These are phyloP conservation scores for Heteronetta atricapilla DNA, from an alignment of 2,113 vertebrate species.

Conservation along the genomic window DNA sequence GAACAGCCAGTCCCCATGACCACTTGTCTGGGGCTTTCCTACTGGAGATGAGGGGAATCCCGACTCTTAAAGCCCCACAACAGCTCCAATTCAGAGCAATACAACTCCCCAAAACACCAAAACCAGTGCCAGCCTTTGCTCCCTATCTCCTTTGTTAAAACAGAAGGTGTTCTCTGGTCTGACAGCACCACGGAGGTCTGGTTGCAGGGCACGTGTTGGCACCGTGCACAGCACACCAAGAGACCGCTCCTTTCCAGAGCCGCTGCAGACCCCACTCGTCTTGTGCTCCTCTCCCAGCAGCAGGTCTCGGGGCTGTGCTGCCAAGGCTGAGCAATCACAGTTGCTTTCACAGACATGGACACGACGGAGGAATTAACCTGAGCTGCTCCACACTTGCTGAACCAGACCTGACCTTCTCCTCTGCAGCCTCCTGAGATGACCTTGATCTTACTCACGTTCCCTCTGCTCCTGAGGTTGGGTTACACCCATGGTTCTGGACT, in stretches of 20 bases:
- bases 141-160: background rate
- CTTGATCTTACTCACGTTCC: slow-evolving; percentile 18
- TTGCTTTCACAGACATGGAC: background rate
- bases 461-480: background rate
- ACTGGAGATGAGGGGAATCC: background rate
- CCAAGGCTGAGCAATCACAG: background rate
- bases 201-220: background rate
- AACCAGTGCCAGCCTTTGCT: background rate
- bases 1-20: background rate
- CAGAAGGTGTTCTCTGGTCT: background rate
- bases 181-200: background rate
- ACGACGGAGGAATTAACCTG: background rate
- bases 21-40: background rate
- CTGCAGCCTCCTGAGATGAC: slow-evolving; percentile 21
- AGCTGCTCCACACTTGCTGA: background rate
- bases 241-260: background rate
- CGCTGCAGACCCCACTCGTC: background rate
- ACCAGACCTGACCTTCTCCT: slow-evolving; percentile 32
- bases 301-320: background rate
- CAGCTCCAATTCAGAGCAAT: background rate
- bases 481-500: slow-evolving; percentile 49
- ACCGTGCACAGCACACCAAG: background rate
- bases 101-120: background rate
- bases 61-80: background rate
- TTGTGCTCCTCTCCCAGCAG: background rate